A percentile compares a stretch with the other conserved stretches of the same genome.
These are phyloP conservation scores for Tortrix viridana DNA, from an alignment of 2,888 invertebrate species.

Conservation along the genomic window DNA sequence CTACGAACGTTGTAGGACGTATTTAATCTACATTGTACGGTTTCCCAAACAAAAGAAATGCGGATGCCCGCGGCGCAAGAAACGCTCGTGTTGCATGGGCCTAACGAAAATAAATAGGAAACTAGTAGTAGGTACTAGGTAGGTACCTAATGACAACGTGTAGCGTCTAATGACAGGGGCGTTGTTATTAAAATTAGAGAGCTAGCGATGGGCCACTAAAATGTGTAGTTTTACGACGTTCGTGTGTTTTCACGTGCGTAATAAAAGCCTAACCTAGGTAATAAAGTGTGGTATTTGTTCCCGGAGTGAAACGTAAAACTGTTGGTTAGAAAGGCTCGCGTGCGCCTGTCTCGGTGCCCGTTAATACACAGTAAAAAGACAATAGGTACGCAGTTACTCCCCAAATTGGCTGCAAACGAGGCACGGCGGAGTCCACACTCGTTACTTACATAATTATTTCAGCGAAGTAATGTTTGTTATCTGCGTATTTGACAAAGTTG, in stretches of 20 bases:
- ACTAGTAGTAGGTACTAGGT: too few species aligned
- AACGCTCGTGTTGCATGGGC: too few species aligned
- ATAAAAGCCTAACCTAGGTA: constrained; percentile 33
- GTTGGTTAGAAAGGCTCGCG: constrained; percentile 7
- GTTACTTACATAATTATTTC: constrained; percentile 11
- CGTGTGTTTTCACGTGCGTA: constrained; percentile 22
- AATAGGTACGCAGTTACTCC: constrained; percentile 11
- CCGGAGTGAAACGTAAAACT: constrained; percentile 1
- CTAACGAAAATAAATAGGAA: too few species aligned
- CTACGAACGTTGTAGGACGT: too few species aligned
- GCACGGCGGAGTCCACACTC: constrained; percentile 23
- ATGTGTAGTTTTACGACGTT: constrained; percentile 18
- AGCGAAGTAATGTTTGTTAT: constrained; percentile 29
- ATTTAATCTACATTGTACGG: too few species aligned
- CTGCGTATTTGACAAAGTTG: constrained; percentile 7
- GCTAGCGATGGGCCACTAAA: constrained; percentile 4
- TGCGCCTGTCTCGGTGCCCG: constrained; percentile 3
- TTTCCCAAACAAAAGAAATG: too few species aligned
- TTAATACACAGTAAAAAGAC: constrained; percentile 25
- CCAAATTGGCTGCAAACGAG: constrained; percentile 32
- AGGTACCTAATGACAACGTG: not conserved
- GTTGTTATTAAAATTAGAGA: not conserved
- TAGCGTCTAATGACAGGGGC: not conserved
- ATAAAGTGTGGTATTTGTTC: constrained; percentile 32
- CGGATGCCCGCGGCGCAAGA: too few species aligned